Evolutionary conservation across 2,797 vertebrate genomes (phyloP).

Genomic region (Myotis planiceps): DNA sequence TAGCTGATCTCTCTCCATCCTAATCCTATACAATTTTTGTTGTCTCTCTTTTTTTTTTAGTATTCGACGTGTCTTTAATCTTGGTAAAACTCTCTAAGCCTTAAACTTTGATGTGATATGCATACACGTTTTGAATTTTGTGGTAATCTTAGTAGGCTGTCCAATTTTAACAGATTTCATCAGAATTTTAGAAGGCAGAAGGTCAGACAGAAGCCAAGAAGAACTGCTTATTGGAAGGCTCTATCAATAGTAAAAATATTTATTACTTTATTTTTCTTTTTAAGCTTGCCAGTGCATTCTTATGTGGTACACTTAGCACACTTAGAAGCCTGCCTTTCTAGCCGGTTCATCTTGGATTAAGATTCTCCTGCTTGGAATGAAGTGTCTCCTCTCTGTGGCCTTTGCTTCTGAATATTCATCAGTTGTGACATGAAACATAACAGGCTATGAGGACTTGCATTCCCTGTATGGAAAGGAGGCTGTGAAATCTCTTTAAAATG

Average conservation of each 20-base stretch:
- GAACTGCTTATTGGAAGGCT: neutral
- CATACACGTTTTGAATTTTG: conserved; percentile 35
- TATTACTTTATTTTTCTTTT: neutral
- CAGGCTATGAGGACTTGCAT: neutral
- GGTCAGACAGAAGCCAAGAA: neutral
- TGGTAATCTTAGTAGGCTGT: neutral
- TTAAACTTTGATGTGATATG: conserved; percentile 1
- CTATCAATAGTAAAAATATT: neutral
- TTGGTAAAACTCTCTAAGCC: conserved; percentile 34
- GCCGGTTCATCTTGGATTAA: neutral
- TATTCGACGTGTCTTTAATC: conserved; percentile 38
- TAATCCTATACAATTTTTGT: neutral
- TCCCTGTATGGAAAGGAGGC: neutral
- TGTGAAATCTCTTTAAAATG: neutral
- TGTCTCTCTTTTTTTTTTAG: neutral
- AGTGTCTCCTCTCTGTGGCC: neutral
- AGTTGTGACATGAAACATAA: neutral
- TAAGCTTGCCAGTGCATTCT: neutral
- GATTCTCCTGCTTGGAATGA: neutral
- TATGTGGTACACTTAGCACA: neutral
- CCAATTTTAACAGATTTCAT: neutral
- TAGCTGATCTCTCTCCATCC: neutral
- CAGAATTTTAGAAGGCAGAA: conserved; percentile 24
- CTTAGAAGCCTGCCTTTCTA: neutral
- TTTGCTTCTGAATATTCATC: neutral